Evolutionary conservation across 1,140 invertebrate species (phyloP).

Genomic region (Cydia pomonella): DNA sequence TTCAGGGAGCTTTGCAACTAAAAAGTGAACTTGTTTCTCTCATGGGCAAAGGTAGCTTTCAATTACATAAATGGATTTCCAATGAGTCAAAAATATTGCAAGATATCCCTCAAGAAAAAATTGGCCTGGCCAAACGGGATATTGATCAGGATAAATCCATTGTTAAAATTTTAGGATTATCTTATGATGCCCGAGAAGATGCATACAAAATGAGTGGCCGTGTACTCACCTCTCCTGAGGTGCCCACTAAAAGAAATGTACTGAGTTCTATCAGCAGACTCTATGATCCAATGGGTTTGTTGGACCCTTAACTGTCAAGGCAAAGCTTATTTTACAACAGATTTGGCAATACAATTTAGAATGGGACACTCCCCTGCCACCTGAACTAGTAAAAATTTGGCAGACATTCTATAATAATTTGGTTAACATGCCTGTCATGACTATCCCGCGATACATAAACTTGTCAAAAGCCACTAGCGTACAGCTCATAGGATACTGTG

Average conservation of each 20-base stretch:
- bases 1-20: too few relatives aligned
- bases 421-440: constrained; percentile 25
- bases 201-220: constrained; percentile 32
- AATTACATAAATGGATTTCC: constrained; percentile 38
- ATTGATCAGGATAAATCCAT: constrained; percentile 26
- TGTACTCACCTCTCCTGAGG: not conserved
- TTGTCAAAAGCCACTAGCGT: too few relatives aligned
- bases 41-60: constrained; percentile 29
- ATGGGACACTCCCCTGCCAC: constrained; percentile 36
- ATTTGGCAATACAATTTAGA: constrained; percentile 44
- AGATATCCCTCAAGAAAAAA: constrained; percentile 22
- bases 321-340: constrained; percentile 41
- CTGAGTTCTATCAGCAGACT: constrained; percentile 44
- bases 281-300: constrained; percentile 48
- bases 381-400: constrained; percentile 5
- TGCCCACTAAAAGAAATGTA: constrained; percentile 40
- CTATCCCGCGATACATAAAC: too few relatives aligned
- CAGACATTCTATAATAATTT: constrained; percentile 12
- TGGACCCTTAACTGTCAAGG: constrained; percentile 35
- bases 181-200: constrained; percentile 32
- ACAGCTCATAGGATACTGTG: too few relatives aligned
- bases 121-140: constrained; percentile 5
- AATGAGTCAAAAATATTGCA: constrained; percentile 34
- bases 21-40: not conserved
- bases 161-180: constrained; percentile 36